Percentiles rank a stretch among this genome's conserved stretches.
Evolutionary conservation across 64 coral and sea anemone genomes (phyloP).

Genomic region (Hydrozoanthus tunicans): DNA sequence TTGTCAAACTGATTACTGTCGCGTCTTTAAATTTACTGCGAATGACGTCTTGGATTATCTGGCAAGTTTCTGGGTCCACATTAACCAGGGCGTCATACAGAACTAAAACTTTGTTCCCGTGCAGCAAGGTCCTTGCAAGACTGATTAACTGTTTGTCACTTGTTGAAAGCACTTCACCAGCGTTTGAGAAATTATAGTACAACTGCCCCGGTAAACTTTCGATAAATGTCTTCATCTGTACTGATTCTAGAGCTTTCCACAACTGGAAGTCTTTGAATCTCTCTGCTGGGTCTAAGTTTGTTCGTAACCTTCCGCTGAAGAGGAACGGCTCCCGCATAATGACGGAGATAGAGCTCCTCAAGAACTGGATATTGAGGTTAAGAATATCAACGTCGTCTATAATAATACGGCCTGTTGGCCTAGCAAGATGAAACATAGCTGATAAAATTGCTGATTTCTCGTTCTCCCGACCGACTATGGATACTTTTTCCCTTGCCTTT

Average conservation of each 20-base stretch:
- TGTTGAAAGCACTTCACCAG: conserved; percentile 46
- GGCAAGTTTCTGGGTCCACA: conserved; percentile 67
- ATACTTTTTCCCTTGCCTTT: conserved; percentile 67
- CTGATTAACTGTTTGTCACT: conserved; percentile 69
- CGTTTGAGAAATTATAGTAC: conserved; percentile 29
- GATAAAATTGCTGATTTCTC: conserved; percentile 71
- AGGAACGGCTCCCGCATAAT: conserved; percentile 71
- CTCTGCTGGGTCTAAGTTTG: conserved; percentile 74
- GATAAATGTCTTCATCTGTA: conserved; percentile 40
- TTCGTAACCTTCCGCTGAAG: conserved; percentile 61
- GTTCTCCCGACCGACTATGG: conserved; percentile 61
- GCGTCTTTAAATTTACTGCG: conserved; percentile 64
- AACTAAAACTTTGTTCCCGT: conserved; percentile 73
- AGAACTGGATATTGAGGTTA: conserved; percentile 60
- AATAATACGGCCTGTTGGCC: conserved; percentile 57
- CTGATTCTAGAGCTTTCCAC: conserved; percentile 75
- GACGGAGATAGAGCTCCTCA: conserved; percentile 62
- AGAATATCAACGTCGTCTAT: conserved; percentile 67
- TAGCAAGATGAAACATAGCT: conserved; percentile 59
- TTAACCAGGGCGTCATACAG: conserved; percentile 72
- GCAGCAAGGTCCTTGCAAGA: conserved; percentile 63
- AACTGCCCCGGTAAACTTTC: conserved; percentile 59
- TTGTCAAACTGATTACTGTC: conserved; percentile 75
- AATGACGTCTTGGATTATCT: conserved; percentile 67
- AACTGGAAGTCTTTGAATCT: conserved; percentile 64